Evolutionary conservation across 2,113 vertebrate genomes (phyloP), one percentile per base, ranked within the genome.

Genomic region (Abramis brama): DNA sequence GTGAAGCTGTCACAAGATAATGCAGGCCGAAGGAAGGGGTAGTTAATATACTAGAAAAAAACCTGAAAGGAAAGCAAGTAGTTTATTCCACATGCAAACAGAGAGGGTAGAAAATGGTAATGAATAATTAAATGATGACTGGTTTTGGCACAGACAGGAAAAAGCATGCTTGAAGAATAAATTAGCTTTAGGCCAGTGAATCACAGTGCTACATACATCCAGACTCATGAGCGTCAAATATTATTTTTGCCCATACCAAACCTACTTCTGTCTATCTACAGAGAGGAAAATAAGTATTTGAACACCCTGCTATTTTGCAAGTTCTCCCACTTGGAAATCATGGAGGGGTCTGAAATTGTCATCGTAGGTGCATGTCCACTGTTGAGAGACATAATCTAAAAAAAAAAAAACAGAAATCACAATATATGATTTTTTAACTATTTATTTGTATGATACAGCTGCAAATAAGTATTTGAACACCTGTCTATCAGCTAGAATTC

Each of bases 181-280:
- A 79, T 39, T 6, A 57, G 21, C 55, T 60, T 13, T 60, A 23
- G 33, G 25, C 47, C 5, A 33, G 52, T 60, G 33, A 62, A n/a
- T 79, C 77, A 79, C 77, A 79, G 57, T 79, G 77, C 19, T 62
- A 39, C 12, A 3, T 36, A 70, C 27, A 79, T 60, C 77, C 30
- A 62, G 77, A 62, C 21, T 62, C 6, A n/a, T 59, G 30, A 62
- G 23, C 17, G 2, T 75, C 73, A 50, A 75, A 17, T 8, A 27
- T 13, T 78, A 47, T 4, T 13, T 50, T 50, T n/a, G 21, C 33
- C 77, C 55, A 43, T 43, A 30, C n/a, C 33, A 19, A 43, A 0
- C 33, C 36, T 73, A 23, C 70, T 19, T 62, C 36, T 78, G 21
- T 57, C 77, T 57, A 57, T 57, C 77, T 57, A 57, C n/a, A n/a